Percentiles rank a stretch among this genome's conserved stretches.
Conservation (phyloP, 2,888 invertebrate species). For the Epistrophe eligans region DNA sequence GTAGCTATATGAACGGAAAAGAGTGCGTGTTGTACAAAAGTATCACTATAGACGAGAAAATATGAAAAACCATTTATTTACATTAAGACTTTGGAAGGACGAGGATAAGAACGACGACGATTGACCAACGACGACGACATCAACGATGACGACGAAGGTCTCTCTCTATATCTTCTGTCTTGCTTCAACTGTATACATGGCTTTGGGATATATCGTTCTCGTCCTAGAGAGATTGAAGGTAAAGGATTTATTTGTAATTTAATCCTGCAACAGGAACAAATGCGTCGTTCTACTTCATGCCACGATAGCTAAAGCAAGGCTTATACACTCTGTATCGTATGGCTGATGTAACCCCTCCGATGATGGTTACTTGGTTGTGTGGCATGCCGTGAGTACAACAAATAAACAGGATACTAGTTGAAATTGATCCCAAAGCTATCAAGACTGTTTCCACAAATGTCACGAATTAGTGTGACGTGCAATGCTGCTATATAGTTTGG, state of each 20-base stretch:
- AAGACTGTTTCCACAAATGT: conserved; percentile 64
- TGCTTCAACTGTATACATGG: background rate
- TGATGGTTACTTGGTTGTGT: background rate
- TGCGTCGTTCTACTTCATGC: conserved; percentile 74
- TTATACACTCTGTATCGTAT: conserved; percentile 30
- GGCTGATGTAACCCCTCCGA: conserved; percentile 13
- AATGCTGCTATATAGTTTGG: conserved; percentile 23
- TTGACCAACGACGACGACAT: background rate
- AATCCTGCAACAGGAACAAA: conserved; percentile 71
- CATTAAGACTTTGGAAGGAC: conserved; percentile 52
- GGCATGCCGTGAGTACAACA: conserved; percentile 41
- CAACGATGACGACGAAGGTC: background rate
- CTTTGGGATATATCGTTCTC: background rate
- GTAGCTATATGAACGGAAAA: conserved; percentile 11
- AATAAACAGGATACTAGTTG: conserved; percentile 67
- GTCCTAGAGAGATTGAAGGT: conserved; percentile 27
- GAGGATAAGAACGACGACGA: background rate
- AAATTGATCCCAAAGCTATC: conserved; percentile 63
- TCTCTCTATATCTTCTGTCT: background rate
- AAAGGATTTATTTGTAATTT: conserved; percentile 71
- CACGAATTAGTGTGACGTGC: conserved; percentile 55
- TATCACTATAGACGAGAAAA: conserved; percentile 49
- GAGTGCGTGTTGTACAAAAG: conserved; percentile 38
- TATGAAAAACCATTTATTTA: conserved; percentile 72
- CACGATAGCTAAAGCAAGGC: conserved; percentile 55